phyloP scores from a whole-genome alignment of 2,113 vertebrate genomes.

The Corythaixoides concolor region DNA sequence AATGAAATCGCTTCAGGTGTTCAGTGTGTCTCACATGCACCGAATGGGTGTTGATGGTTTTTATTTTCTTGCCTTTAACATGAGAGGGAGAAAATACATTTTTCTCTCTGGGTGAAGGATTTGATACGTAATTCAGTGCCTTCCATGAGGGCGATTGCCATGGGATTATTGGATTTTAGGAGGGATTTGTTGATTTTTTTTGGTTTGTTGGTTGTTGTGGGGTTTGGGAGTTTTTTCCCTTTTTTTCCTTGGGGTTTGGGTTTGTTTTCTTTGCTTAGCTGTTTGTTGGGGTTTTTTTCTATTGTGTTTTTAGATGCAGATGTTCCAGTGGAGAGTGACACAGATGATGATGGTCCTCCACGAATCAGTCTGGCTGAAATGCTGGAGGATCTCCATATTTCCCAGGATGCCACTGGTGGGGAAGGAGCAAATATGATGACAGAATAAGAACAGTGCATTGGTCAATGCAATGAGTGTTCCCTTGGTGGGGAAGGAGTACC shows the following conservation, averaged over 20 bases:
- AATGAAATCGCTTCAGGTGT: neutral
- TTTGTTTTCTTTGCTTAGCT: neutral
- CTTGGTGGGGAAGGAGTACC: neutral
- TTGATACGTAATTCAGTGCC: neutral
- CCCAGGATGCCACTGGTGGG: constrained; percentile 88
- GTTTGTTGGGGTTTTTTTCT: neutral
- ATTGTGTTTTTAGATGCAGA: constrained; percentile 74
- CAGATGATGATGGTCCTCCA: constrained; percentile 91
- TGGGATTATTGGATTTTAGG: neutral
- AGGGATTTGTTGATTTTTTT: neutral
- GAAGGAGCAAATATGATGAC: constrained; percentile 92
- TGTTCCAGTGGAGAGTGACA: constrained; percentile 91
- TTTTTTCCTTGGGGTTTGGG: neutral
- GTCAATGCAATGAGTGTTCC: neutral
- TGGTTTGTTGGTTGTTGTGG: neutral
- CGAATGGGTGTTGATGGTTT: neutral
- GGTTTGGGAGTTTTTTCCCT: rapidly evolving
- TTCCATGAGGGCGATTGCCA: neutral
- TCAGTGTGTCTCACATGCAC: neutral
- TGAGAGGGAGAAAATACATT: neutral
- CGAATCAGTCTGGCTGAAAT: constrained; percentile 91
- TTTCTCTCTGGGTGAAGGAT: neutral
- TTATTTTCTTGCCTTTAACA: neutral
- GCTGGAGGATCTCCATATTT: constrained; percentile 93
- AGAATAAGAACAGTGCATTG: neutral